Percentiles rank a stretch among this genome's conserved stretches.
Conservation (phyloP, 2,113 vertebrate genomes). For the Toxotes chatareus region DNA sequence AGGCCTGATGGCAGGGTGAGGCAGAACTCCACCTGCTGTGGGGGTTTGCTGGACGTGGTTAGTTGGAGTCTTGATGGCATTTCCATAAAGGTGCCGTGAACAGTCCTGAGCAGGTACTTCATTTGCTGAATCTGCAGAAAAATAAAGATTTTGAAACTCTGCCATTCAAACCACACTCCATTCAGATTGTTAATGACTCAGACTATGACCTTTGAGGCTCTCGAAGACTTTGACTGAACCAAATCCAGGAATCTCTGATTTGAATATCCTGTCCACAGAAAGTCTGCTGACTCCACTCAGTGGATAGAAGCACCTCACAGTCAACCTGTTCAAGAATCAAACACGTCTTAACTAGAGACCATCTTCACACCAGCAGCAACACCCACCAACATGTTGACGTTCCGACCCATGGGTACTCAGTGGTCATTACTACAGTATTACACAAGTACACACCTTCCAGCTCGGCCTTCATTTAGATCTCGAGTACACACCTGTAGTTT, state of each 20-base stretch:
- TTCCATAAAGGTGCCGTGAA: neutral
- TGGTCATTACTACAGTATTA: too few species aligned
- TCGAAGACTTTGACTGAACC: conserved; percentile 60
- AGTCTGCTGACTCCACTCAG: conserved; percentile 55
- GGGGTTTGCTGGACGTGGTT: neutral
- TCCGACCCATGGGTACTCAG: too few species aligned
- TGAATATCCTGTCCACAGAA: conserved; percentile 42
- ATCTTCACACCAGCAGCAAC: too few species aligned
- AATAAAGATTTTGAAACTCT: neutral
- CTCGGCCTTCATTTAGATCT: too few species aligned
- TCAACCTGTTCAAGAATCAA: conserved; percentile 59
- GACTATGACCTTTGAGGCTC: conserved; percentile 33
- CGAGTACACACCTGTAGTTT: too few species aligned
- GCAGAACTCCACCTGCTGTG: neutral
- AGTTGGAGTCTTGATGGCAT: neutral
- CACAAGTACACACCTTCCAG: too few species aligned
- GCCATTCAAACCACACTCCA: neutral
- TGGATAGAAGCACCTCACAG: conserved; percentile 74
- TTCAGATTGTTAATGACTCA: neutral
- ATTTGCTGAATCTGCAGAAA: conserved; percentile 20
- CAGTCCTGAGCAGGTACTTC: neutral
- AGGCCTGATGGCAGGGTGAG: neutral
- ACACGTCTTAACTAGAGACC: neutral
- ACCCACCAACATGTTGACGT: too few species aligned
- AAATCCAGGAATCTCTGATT: conserved; percentile 43